A percentile compares a stretch with the other conserved stretches of the same genome.
Conservation (phyloP, 2,113 vertebrate genomes). For the Pelecanus crispus region DNA sequence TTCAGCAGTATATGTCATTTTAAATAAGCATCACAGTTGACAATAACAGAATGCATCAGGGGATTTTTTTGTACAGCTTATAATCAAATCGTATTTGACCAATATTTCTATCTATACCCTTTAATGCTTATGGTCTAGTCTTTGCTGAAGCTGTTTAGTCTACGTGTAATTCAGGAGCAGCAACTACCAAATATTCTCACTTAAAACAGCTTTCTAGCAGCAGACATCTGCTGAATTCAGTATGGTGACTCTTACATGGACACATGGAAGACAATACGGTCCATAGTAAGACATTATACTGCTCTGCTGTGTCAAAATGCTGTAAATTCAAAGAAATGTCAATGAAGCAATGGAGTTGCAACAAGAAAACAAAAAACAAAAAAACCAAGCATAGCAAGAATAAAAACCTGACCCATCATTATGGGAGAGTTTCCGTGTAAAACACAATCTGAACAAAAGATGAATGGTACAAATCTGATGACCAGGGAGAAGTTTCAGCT, state of each 20-base stretch:
- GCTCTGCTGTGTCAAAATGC: neutral
- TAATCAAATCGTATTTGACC: neutral
- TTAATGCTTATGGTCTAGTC: neutral
- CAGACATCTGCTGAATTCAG: neutral
- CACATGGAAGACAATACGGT: neutral
- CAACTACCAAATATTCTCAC: neutral
- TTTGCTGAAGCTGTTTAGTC: neutral
- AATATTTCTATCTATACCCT: neutral
- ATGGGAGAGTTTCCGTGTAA: neutral
- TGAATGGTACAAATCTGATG: neutral
- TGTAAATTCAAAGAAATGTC: neutral
- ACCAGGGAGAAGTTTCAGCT: neutral
- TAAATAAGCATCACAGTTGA: neutral
- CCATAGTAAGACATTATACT: neutral
- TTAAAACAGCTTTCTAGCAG: neutral
- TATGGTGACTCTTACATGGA: neutral
- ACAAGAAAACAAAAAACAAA: neutral
- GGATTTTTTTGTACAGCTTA: neutral
- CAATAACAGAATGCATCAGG: neutral
- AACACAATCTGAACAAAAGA: neutral
- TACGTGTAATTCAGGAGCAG: neutral
- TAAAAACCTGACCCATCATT: neutral
- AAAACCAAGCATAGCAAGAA: neutral
- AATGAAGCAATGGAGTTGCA: neutral
- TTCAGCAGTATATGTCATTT: neutral